Conservation (phyloP, 2,797 vertebrate genomes). For the Leptoclinus maculatus region DNA sequence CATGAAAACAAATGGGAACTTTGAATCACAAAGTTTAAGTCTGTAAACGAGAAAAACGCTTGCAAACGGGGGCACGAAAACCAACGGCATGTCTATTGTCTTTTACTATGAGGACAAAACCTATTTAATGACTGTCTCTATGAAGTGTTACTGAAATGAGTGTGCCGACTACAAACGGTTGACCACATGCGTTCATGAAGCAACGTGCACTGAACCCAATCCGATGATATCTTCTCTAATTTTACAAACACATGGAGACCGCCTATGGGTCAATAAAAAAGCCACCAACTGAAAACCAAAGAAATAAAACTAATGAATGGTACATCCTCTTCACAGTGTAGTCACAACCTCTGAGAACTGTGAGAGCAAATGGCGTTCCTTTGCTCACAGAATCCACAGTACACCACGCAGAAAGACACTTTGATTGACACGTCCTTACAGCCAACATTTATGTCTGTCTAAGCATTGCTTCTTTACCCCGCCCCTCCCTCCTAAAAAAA, state of each 20-base stretch:
- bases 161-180: slow-evolving; percentile 20
- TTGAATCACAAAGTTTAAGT: slow-evolving; percentile 13
- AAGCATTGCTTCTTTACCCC: slow-evolving; percentile 20
- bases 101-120: slow-evolving; percentile 22
- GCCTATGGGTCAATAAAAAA: slow-evolving; percentile 43
- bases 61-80: slow-evolving; percentile 12
- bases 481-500: slow-evolving; percentile 33
- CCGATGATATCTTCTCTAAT: slow-evolving; percentile 24
- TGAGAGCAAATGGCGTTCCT: slow-evolving; percentile 21
- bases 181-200: slow-evolving; percentile 16
- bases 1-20: slow-evolving; percentile 25
- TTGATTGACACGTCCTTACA: slow-evolving; percentile 35
- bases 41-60: slow-evolving; percentile 21
- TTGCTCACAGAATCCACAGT: slow-evolving; percentile 30
- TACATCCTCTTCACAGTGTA: slow-evolving; percentile 62
- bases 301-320: slow-evolving; percentile 46
- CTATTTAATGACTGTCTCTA: slow-evolving; percentile 1
- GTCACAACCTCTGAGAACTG: slow-evolving; percentile 38
- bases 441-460: slow-evolving; percentile 22
- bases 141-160: slow-evolving; percentile 18
- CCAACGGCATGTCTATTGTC: slow-evolving; percentile 12
- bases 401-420: slow-evolving; percentile 34
- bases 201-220: slow-evolving; percentile 28
- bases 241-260: slow-evolving; percentile 40
- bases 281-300: slow-evolving; percentile 49